Evolutionary conservation across 1,140 invertebrate species (phyloP).

Genomic region (Forficula auricularia): DNA sequence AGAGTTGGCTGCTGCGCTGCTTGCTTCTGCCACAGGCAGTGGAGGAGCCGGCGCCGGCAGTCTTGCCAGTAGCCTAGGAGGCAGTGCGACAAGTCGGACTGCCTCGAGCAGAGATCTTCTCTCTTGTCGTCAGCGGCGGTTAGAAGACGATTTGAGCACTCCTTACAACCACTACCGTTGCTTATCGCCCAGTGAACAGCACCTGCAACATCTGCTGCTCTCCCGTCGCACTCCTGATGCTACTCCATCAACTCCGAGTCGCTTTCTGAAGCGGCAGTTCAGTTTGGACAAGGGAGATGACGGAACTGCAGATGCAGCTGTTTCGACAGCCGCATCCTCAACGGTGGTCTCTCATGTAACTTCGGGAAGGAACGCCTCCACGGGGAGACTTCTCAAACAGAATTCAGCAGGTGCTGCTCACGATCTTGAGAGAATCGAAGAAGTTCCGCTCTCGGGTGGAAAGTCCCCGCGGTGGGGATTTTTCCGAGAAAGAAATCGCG

Average conservation of each 20-base stretch:
- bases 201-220: conserved; percentile 23
- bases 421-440: conserved; percentile 51
- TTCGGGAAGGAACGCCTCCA: conserved; percentile 13
- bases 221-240: not conserved
- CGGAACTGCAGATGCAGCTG: too few relatives aligned
- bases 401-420: conserved; percentile 49
- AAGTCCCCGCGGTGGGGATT: not conserved
- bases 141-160: conserved; percentile 45
- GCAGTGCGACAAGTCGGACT: too few relatives aligned
- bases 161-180: conserved; percentile 54
- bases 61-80: not conserved
- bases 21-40: conserved; percentile 18
- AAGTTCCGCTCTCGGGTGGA: conserved; percentile 29
- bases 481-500: too few relatives aligned
- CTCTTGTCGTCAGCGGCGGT: conserved; percentile 28
- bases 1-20: conserved; percentile 32
- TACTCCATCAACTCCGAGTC: conserved; percentile 22
- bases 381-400: conserved; percentile 38
- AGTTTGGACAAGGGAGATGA: conserved; percentile 48
- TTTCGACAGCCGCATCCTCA: too few relatives aligned
- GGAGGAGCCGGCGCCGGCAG: not conserved
- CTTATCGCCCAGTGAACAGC: conserved; percentile 41
- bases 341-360: too few relatives aligned
- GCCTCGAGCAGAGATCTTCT: too few relatives aligned
- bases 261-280: conserved; percentile 45